Base-by-base conservation (phyloP, 2,888 invertebrate species). In the Loripinus fragilis region DNA sequence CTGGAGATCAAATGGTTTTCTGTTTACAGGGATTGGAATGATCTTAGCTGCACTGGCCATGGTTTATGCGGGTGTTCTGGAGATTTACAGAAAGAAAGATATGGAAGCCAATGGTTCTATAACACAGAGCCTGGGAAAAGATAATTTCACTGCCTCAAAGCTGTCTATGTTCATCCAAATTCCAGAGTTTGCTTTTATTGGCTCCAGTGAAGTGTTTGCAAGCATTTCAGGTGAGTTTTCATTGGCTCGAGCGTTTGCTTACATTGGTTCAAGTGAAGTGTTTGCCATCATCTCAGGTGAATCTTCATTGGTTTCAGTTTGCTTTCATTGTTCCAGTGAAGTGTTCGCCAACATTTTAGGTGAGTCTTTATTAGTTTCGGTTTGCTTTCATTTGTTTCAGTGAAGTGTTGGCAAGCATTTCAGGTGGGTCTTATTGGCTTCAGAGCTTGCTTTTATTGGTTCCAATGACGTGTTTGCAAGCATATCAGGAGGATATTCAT, bases 211-310 rank as follows among this genome's bases (percentile, higher is more conserved):
- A 74, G 90, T 91, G 17, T 92, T 92, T 67, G 83, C 91, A 8
- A 89, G 88, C 74, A 88, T 90, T 20, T 86, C 91, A 76, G 91
- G 91, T 92, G 38, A 25, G n/a, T n/a, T n/a, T n/a, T n/a, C n/a
- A n/a, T n/a, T n/a, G n/a, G n/a, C n/a, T n/a, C 91, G 91, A 10
- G 89, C 91, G 79, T 92, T 90, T 80, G 86, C 88, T 3, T 85
- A 91, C 33, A 86, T 90, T n/a, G 92, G 92, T 12, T 86, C 88
- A 7, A 90, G 91, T 76, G 92, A 92, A 76, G 90, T 91, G 17
- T 92, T 92, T 66, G 83, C 91, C 8, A 89, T 87, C 74, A 88
- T 90, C 23, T 86, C 91, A 76, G 91, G 91, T 92, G 33, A 17
- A 28, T n/a, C n/a, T n/a, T n/a, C n/a, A n/a, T n/a, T n/a, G n/a